These are phyloP conservation scores for Vollenhovia emeryi DNA, from an alignment of 1,140 invertebrate species.

Conservation along the genomic window DNA sequence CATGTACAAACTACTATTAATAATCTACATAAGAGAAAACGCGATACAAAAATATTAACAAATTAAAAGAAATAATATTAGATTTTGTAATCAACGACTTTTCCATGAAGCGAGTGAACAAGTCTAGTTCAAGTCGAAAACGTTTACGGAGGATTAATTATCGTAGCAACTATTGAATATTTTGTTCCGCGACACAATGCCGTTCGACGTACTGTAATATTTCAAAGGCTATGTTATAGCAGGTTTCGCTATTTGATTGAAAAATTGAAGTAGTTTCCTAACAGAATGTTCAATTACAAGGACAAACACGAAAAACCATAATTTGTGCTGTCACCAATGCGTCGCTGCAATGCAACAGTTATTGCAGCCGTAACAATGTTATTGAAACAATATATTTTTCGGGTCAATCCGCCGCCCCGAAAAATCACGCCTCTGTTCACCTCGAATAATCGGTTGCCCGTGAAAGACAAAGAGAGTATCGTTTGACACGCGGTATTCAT, in stretches of 20 bases:
- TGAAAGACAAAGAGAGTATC: slow-evolving; percentile 55
- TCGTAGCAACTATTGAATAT: background rate
- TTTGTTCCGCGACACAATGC: background rate
- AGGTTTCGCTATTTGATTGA: slow-evolving; percentile 19
- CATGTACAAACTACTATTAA: background rate
- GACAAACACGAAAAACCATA: slow-evolving; percentile 35
- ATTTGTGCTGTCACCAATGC: slow-evolving; percentile 33
- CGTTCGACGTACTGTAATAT: background rate
- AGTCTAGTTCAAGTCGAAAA: background rate
- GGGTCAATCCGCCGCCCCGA: slow-evolving; percentile 31
- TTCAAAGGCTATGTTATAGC: slow-evolving; percentile 22
- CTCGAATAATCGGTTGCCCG: slow-evolving; percentile 47
- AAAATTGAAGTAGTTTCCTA: slow-evolving; percentile 33
- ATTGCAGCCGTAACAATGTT: slow-evolving; percentile 29
- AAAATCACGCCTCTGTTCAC: slow-evolving; percentile 39
- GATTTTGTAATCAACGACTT: background rate
- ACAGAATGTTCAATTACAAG: slow-evolving; percentile 43
- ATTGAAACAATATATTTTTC: slow-evolving; percentile 57
- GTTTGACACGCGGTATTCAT: slow-evolving; percentile 47
- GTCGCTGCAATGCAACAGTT: slow-evolving; percentile 39
- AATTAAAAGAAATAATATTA: background rate
- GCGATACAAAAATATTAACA: background rate
- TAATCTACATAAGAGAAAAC: background rate
- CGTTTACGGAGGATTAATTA: slow-evolving; percentile 13
- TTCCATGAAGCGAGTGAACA: background rate